Conservation (phyloP, 1,140 invertebrate species). For the Gonioctena quinquepunctata region DNA sequence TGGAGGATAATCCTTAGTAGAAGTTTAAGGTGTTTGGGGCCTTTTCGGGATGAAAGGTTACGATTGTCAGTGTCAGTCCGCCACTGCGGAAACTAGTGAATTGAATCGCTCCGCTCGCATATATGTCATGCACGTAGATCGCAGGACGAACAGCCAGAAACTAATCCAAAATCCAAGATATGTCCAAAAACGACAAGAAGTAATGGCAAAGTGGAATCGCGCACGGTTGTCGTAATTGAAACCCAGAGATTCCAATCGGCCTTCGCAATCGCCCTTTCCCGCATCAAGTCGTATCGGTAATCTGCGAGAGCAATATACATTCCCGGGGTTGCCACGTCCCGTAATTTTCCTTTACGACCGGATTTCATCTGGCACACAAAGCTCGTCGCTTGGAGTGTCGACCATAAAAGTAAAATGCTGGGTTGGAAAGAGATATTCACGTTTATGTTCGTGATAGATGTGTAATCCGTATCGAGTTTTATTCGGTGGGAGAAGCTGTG, state of each 20-base stretch:
- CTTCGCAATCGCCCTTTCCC: background rate
- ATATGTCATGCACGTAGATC: background rate
- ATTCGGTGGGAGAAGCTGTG: background rate
- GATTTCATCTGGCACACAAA: background rate
- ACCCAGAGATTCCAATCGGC: background rate
- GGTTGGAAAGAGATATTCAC: background rate
- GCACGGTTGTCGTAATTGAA: background rate
- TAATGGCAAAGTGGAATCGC: background rate
- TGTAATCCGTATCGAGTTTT: background rate
- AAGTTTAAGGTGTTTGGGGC: too few relatives aligned
- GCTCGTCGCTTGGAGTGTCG: background rate
- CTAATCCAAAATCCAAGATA: background rate
- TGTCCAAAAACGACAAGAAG: background rate
- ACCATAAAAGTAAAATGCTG: background rate
- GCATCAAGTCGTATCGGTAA: background rate
- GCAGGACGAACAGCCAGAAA: background rate
- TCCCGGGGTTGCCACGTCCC: background rate
- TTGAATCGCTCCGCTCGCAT: background rate
- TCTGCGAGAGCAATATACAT: background rate
- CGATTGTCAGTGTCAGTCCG: too few relatives aligned
- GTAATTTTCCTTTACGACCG: constrained; percentile 1
- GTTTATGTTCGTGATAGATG: background rate
- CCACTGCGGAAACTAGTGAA: too few relatives aligned
- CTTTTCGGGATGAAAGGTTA: too few relatives aligned
- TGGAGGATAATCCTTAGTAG: too few relatives aligned